phyloP scores from a whole-genome alignment of 2,888 invertebrate species.

The Lepidochrysops patricia region DNA sequence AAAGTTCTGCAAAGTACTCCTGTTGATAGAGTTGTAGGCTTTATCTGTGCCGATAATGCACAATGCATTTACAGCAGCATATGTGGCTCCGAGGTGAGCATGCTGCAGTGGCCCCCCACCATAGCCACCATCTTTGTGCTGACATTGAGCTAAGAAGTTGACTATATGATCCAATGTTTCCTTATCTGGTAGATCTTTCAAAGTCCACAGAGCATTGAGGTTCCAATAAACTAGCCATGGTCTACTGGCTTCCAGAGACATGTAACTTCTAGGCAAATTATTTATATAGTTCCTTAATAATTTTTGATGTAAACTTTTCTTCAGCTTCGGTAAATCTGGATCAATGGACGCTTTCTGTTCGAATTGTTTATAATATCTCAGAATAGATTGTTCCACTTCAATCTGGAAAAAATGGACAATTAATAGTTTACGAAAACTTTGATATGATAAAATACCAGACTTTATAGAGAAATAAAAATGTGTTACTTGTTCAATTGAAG shows the following conservation, averaged over 20 bases:
- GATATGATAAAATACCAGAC: not conserved
- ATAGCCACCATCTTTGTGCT: conserved; percentile 89
- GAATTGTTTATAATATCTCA: conserved; percentile 54
- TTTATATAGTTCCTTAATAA: conserved; percentile 80
- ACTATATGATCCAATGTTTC: conserved; percentile 53
- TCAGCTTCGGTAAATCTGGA: conserved; percentile 75
- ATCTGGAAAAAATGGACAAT: conserved; percentile 35
- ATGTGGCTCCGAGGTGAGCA: conserved; percentile 96
- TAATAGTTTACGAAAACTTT: not conserved
- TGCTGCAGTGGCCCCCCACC: conserved; percentile 95
- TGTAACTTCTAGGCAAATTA: conserved; percentile 80
- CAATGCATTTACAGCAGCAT: conserved; percentile 95
- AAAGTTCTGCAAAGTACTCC: conserved; percentile 83
- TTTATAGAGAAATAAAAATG: not conserved
- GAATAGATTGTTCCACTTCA: conserved; percentile 51
- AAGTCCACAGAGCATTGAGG: conserved; percentile 88
- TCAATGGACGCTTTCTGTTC: conserved; percentile 58
- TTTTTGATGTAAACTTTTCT: conserved; percentile 77
- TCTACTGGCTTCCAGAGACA: conserved; percentile 93
- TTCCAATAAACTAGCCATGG: conserved; percentile 99
- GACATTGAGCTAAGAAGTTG: conserved; percentile 75
- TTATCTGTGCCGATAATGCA: conserved; percentile 91
- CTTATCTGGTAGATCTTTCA: conserved; percentile 63
- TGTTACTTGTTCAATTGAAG: conserved; percentile 57
- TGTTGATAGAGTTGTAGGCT: conserved; percentile 91